phyloP scores from a whole-genome alignment of 2,888 invertebrate species.

The Serrognathus titanus region DNA sequence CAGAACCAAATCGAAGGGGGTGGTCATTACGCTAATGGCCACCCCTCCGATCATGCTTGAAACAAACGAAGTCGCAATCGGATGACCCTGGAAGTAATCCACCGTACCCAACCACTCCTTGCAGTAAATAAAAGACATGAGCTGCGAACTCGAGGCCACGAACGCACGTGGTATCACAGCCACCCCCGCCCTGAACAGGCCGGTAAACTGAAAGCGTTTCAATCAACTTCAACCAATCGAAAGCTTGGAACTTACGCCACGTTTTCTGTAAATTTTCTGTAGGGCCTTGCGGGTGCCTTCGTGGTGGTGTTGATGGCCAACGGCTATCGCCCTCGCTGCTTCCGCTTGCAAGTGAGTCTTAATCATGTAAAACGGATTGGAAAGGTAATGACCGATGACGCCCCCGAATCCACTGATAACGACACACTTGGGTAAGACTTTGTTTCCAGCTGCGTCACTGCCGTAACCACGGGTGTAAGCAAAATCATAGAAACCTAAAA shows the following conservation, averaged over 20 bases:
- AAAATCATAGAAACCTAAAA: conserved; percentile 39
- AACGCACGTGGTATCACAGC: conserved; percentile 71
- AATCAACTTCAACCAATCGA: not conserved
- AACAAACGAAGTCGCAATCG: conserved; percentile 57
- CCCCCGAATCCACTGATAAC: conserved; percentile 61
- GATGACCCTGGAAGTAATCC: conserved; percentile 45
- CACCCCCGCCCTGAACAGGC: conserved; percentile 74
- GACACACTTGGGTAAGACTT: conserved; percentile 50
- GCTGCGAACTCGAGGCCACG: conserved; percentile 78
- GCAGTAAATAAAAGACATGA: conserved; percentile 71
- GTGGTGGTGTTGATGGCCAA: conserved; percentile 78
- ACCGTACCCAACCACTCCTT: conserved; percentile 51
- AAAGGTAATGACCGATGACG: conserved; percentile 62
- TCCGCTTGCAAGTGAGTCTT: conserved; percentile 84
- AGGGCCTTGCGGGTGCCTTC: conserved; percentile 55
- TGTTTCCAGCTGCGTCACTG: conserved; percentile 50
- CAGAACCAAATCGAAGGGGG: conserved; percentile 82
- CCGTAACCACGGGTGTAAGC: conserved; percentile 43
- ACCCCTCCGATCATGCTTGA: conserved; percentile 77
- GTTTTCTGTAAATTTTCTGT: conserved; percentile 50
- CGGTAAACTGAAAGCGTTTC: conserved; percentile 45
- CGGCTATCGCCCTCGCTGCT: conserved; percentile 71
- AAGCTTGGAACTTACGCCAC: conserved; percentile 47
- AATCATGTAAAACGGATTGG: conserved; percentile 75
- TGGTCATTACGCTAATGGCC: conserved; percentile 71